These are phyloP conservation scores for Caranx ignobilis DNA, from an alignment of 2,113 vertebrate genomes.

Conservation along the genomic window DNA sequence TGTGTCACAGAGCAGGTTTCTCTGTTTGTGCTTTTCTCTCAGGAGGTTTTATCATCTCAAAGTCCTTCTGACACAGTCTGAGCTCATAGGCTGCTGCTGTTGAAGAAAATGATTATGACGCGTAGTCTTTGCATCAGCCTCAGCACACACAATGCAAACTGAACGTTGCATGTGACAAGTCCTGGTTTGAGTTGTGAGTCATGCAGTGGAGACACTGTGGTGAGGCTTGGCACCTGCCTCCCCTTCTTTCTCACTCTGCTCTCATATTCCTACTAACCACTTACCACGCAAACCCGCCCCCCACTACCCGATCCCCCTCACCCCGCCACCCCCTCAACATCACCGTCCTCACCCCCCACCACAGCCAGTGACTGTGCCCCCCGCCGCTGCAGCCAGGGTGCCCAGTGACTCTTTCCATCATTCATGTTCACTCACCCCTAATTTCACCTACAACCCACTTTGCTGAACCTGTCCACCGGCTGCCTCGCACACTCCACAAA, in stretches of 20 bases:
- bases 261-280: constrained; percentile 27
- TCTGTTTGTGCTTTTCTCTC: not conserved
- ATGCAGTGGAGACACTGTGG: constrained; percentile 62
- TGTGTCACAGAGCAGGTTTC: not conserved
- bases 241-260: constrained; percentile 62
- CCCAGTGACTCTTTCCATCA: constrained; percentile 7
- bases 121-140: not conserved
- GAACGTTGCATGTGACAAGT: not conserved
- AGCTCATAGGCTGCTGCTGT: not conserved
- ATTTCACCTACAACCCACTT: constrained; percentile 41
- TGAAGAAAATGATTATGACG: not conserved
- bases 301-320: not conserved
- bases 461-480: constrained; percentile 39
- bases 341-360: not conserved
- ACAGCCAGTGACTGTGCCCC: not conserved
- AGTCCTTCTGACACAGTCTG: too few species aligned
- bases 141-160: not conserved
- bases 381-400: not conserved
- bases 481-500: constrained; percentile 4
- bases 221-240: constrained; percentile 57
- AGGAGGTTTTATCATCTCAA: too few species aligned
- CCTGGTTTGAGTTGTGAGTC: constrained; percentile 61
- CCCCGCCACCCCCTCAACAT: not conserved
- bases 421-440: not conserved
- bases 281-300: not conserved